phyloP scores from a whole-genome alignment of 2,888 invertebrate genomes.

The Caenorhabditis sp. region DNA sequence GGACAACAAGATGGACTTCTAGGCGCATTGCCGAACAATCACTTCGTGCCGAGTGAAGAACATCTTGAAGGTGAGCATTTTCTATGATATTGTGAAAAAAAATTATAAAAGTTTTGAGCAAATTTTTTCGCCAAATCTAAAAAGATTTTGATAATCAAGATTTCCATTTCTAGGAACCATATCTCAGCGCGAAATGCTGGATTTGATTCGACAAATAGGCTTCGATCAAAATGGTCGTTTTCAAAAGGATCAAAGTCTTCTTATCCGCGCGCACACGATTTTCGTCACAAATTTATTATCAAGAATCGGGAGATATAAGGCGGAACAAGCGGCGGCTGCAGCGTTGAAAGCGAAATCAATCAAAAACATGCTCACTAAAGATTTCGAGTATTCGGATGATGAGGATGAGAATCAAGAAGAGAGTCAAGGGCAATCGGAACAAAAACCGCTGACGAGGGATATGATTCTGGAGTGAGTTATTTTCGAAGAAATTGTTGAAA shows the following conservation, averaged over 20 bases:
- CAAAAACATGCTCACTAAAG: slow-evolving; percentile 62
- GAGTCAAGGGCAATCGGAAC: slow-evolving; percentile 14
- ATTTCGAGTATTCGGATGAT: slow-evolving; percentile 70
- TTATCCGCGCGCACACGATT: slow-evolving; percentile 23
- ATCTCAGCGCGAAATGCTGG: slow-evolving; percentile 47
- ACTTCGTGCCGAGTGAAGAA: not conserved
- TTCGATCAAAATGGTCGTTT: slow-evolving; percentile 31
- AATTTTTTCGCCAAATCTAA: too few species aligned
- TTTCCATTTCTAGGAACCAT: slow-evolving; percentile 43
- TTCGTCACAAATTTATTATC: slow-evolving; percentile 10
- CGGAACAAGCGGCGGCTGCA: slow-evolving; percentile 5
- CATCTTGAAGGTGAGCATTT: not conserved
- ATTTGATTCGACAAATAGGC: slow-evolving; percentile 17
- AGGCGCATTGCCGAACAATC: slow-evolving; percentile 14
- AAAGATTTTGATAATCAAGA: too few species aligned
- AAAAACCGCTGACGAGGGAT: slow-evolving; percentile 16
- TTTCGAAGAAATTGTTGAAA: not conserved
- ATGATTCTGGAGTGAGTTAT: slow-evolving; percentile 17
- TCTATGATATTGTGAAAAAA: not conserved
- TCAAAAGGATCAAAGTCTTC: slow-evolving; percentile 25
- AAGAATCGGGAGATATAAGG: not conserved
- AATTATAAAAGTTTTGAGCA: too few species aligned
- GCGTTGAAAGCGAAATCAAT: slow-evolving; percentile 15
- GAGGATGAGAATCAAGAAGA: slow-evolving; percentile 61
- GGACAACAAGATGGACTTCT: slow-evolving; percentile 20